These are phyloP conservation scores for Melanotaenia boesemani DNA, from an alignment of 2,797 vertebrate species.

Conservation along the genomic window DNA sequence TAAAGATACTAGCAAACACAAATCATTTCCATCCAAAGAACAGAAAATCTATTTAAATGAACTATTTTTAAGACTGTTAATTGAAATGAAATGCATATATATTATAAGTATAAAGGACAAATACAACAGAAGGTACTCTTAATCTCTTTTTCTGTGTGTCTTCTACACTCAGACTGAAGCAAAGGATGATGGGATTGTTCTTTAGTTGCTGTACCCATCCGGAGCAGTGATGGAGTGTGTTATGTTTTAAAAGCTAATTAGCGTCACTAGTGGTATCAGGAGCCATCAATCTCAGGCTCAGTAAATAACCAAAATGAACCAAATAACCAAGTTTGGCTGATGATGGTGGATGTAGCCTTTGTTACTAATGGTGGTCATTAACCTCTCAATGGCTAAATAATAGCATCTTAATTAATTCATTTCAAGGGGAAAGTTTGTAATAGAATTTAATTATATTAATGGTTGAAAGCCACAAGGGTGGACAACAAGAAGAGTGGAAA, in stretches of 20 bases:
- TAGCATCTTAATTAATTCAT: conserved; percentile 88
- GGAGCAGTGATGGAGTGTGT: conserved; percentile 96
- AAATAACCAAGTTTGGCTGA: conserved; percentile 99
- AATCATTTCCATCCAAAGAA: not conserved
- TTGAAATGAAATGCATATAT: not conserved
- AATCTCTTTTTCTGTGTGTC: conserved; percentile 37
- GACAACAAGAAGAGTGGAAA: conserved; percentile 54
- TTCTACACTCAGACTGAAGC: conserved; percentile 49
- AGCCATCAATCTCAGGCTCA: conserved; percentile 94
- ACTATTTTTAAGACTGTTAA: not conserved
- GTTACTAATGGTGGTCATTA: conserved; percentile 91
- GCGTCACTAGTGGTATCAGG: conserved; percentile 90
- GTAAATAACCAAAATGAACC: conserved; percentile 99
- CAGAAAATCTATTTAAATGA: not conserved
- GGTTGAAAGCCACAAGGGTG: conserved; percentile 72
- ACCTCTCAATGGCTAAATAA: conserved; percentile 91
- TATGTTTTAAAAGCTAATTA: conserved; percentile 99
- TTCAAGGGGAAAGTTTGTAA: conserved; percentile 86
- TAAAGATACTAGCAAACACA: not conserved
- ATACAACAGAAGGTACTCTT: conserved; percentile 13
- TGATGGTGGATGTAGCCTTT: conserved; percentile 94
- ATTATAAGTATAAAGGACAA: not conserved
- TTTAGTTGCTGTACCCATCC: conserved; percentile 86
- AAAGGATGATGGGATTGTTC: conserved; percentile 79
- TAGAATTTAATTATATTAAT: conserved; percentile 86